phyloP scores from a whole-genome alignment of 1,140 invertebrate genomes.

The Eumeta japonica region DNA sequence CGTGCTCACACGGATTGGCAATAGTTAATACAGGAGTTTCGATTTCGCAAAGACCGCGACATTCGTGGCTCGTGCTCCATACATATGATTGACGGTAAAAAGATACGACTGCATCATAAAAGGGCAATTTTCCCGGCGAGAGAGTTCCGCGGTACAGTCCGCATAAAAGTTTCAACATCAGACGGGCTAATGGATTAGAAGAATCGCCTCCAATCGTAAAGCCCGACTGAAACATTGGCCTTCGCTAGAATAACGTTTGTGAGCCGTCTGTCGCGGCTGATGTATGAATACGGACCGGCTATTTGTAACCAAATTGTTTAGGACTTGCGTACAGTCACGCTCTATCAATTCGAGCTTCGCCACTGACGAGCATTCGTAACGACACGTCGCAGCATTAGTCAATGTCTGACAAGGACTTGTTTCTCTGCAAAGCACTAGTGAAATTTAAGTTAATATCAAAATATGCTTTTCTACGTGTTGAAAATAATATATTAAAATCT shows the following conservation, averaged over 20 bases:
- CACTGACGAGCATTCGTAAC: too few species aligned
- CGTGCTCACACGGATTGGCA: too few species aligned
- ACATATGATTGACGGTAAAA: slow-evolving; percentile 50
- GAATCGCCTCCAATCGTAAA: slow-evolving; percentile 43
- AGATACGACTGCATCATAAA: slow-evolving; percentile 53
- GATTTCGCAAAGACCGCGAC: too few species aligned
- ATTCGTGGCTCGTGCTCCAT: too few species aligned
- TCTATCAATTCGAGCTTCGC: too few species aligned
- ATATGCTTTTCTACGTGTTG: too few species aligned
- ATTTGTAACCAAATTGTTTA: slow-evolving; percentile 17
- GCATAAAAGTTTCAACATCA: slow-evolving; percentile 49
- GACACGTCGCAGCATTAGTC: too few species aligned
- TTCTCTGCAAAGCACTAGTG: too few species aligned
- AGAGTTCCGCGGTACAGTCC: slow-evolving; percentile 44
- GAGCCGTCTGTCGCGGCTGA: slow-evolving; percentile 18
- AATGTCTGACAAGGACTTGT: too few species aligned
- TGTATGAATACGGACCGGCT: slow-evolving; percentile 21
- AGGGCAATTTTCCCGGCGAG: slow-evolving; percentile 45
- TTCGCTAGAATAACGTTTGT: slow-evolving; percentile 24
- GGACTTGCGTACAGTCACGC: slow-evolving; percentile 13
- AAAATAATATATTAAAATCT: too few species aligned
- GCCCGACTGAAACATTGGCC: slow-evolving; percentile 22
- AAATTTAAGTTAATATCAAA: too few species aligned
- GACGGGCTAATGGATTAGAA: slow-evolving; percentile 52
- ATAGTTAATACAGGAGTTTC: too few species aligned